Base-by-base conservation (phyloP, 2,113 vertebrate genomes). In the Phylloscopus trochiloides region DNA sequence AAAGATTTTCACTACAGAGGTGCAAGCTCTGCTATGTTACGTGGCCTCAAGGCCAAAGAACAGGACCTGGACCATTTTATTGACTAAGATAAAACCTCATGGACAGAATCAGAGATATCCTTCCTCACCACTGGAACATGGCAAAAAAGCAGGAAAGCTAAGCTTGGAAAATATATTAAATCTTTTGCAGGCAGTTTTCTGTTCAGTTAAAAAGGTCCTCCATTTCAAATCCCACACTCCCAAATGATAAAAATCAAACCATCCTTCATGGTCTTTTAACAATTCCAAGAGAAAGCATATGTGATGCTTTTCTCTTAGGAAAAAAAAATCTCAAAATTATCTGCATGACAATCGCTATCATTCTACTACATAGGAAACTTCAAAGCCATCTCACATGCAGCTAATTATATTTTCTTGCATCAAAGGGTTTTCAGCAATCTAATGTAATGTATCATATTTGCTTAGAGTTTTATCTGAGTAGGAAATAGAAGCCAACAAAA, bases 381-480 rank as follows among this genome's bases (percentile, higher is more conserved):
- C 85, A 90, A 96, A 95, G 65, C 18, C 55, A 71, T 73, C 59
- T 84, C n/a, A 67, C 28, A 86, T 71, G 66, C 57, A 86, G 45
- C 71, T 96, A 90, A 67, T 88, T 74, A 34, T 51, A 75, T 67
- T 87, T 93, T 83, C 63, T 71, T 66, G 32, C 36, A 88, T 86
- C 74, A 91, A 87, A 91, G 42, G 19, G 11, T 65, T 90, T 92
- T 85, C 62, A 90, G 48, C 91, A 90, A 29, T 91, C 87, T 88
- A 92, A 86, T 9, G 3, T 61, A 92, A 79, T 58, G 58, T 36
- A 79, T 26, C 3, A 2, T 85, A 79, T 90, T 94, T 94, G 29
- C 40, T 82, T 73, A 73, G 29, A 62, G 32, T 25, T 73, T 18
- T 77, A 76, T 50, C 18, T 3, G 10, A 88, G 16, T 31, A 36